Conservation (phyloP, 2,888 invertebrate genomes). For the Parasteatoda lunata region DNA sequence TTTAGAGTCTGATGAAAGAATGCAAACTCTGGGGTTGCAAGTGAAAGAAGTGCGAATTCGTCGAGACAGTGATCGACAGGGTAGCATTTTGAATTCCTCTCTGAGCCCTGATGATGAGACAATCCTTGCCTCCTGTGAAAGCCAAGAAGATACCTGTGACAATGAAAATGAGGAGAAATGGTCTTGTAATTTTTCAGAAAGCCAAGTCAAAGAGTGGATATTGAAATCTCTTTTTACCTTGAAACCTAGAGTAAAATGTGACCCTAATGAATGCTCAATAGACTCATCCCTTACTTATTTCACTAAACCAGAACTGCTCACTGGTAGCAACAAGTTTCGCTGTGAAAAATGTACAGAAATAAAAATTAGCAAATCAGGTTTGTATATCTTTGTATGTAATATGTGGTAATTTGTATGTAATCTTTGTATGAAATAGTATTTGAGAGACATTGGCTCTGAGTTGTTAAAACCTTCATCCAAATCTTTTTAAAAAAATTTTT, state of each 20-base stretch:
- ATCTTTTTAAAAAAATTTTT: too few species aligned
- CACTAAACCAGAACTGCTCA: conserved; percentile 90
- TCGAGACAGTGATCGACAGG: conserved; percentile 53
- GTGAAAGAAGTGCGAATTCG: conserved; percentile 47
- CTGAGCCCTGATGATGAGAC: conserved; percentile 10
- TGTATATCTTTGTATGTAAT: conserved; percentile 66
- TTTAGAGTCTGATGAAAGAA: conserved; percentile 23
- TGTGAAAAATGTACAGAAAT: conserved; percentile 85
- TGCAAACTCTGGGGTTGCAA: conserved; percentile 41
- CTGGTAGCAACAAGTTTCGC: conserved; percentile 92
- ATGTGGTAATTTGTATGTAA: too few species aligned
- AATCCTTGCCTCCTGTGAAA: background rate
- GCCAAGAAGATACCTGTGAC: conserved; percentile 1
- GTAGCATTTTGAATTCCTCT: conserved; percentile 26
- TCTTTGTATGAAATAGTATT: too few species aligned
- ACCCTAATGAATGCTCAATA: conserved; percentile 78
- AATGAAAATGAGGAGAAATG: conserved; percentile 15
- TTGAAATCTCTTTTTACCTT: conserved; percentile 73
- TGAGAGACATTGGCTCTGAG: too few species aligned
- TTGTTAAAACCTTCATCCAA: too few species aligned
- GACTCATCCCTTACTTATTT: conserved; percentile 94
- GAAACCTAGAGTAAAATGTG: conserved; percentile 78
- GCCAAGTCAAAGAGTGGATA: conserved; percentile 50
- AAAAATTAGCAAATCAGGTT: conserved; percentile 61
- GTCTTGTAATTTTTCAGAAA: conserved; percentile 26